Evolutionary conservation across 2,113 vertebrate genomes (phyloP).

Genomic region (Eidolon helvum): DNA sequence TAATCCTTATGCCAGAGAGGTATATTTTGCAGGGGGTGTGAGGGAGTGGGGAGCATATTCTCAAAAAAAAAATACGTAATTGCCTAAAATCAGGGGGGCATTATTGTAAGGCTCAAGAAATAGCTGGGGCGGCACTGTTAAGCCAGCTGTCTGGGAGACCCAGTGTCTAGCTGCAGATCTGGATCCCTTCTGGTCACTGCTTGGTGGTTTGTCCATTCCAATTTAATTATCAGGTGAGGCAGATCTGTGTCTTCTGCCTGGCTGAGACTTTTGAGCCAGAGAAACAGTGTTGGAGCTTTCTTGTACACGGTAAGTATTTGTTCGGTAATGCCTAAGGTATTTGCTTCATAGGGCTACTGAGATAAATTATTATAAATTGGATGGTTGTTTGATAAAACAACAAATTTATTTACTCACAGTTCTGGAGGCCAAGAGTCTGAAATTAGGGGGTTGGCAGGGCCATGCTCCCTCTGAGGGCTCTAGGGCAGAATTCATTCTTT

Average conservation of each 20-base stretch:
- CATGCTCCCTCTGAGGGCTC: not conserved
- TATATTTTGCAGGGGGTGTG: not conserved
- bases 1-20: not conserved
- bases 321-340: not conserved
- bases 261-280: not conserved
- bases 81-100: not conserved
- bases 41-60: not conserved
- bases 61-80: not conserved
- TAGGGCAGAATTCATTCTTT: not conserved
- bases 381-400: not conserved
- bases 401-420: not conserved
- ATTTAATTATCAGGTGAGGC: not conserved
- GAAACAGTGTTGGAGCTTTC: not conserved
- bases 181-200: not conserved
- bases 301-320: not conserved
- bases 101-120: not conserved
- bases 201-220: not conserved
- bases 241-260: not conserved
- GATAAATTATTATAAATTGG: not conserved
- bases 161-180: not conserved
- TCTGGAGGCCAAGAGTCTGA: not conserved
- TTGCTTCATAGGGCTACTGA: not conserved
- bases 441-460: not conserved
- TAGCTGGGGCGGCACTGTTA: not conserved
- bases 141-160: not conserved